Conservation (phyloP, 2,113 vertebrate genomes). For the Clarias gariepinus region DNA sequence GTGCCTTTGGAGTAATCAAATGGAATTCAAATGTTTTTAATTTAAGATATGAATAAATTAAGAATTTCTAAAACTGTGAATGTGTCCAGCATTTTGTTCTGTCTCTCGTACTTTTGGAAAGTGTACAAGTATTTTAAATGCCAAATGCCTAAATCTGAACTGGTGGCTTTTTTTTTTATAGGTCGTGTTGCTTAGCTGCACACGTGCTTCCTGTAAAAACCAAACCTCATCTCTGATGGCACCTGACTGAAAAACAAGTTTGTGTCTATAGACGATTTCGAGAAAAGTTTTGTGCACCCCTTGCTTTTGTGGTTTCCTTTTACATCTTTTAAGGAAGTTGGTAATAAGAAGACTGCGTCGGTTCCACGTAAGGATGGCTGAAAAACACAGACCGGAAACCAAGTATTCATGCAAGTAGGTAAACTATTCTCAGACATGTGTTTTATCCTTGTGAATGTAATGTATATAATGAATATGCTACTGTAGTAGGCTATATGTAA, state of each 20-base stretch:
- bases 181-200: not conserved
- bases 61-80: conserved; percentile 69
- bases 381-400: not conserved
- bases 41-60: conserved; percentile 77
- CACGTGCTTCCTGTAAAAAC: conserved; percentile 16
- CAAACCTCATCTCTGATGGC: not conserved
- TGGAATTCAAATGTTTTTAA: conserved; percentile 80
- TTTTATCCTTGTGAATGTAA: not conserved
- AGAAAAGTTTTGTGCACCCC: not conserved
- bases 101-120: not conserved
- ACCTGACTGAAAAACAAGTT: conserved; percentile 12
- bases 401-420: not conserved
- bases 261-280: not conserved
- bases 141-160: not conserved
- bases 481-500: too few relatives aligned
- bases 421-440: not conserved
- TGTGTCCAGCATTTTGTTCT: conserved; percentile 20
- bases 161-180: not conserved
- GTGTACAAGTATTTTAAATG: not conserved
- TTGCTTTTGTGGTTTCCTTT: conserved; percentile 7
- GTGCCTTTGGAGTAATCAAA: conserved; percentile 81
- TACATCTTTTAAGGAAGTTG: conserved; percentile 13
- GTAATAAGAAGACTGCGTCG: not conserved
- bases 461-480: not conserved
- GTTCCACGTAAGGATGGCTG: not conserved